phyloP scores from a whole-genome alignment of 2,113 vertebrate genomes.

The Rhea pennata region DNA sequence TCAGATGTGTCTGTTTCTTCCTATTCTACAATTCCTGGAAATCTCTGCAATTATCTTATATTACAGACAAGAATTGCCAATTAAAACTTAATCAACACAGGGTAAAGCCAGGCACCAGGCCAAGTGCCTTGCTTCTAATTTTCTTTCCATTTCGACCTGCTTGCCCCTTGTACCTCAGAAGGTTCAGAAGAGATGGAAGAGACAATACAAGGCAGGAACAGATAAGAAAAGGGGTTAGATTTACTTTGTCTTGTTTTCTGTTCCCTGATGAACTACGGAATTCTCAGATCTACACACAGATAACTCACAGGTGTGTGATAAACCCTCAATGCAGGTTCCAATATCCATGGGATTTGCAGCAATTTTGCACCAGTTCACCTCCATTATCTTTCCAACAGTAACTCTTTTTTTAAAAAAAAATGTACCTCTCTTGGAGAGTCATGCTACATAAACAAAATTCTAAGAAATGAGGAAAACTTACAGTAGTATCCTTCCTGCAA shows the following conservation, averaged over 20 bases:
- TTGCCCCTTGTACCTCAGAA: not conserved
- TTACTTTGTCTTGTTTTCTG: not conserved
- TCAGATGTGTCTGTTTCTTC: slow-evolving; percentile 39
- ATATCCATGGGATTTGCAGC: rapidly evolving
- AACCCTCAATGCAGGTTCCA: not conserved
- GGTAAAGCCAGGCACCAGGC: slow-evolving; percentile 47
- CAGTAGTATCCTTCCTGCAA: not conserved
- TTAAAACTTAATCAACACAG: slow-evolving; percentile 62
- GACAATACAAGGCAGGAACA: not conserved
- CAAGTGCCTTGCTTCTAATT: slow-evolving; percentile 20
- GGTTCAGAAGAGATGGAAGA: not conserved
- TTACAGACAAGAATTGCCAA: slow-evolving; percentile 66
- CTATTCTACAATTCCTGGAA: slow-evolving; percentile 28
- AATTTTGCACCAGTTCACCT: not conserved
- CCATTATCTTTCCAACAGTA: not conserved
- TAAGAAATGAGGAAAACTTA: not conserved
- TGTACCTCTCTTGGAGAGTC: not conserved
- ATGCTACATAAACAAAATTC: not conserved
- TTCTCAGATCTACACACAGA: not conserved
- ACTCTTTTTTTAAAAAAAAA: not conserved
- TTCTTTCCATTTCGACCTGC: not conserved
- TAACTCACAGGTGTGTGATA: not conserved
- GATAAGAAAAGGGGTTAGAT: not conserved
- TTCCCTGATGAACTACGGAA: not conserved
- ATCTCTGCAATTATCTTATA: slow-evolving; percentile 63